These are phyloP conservation scores for Eulimnadia texana DNA, from an alignment of 1,140 invertebrate genomes.

Conservation along the genomic window DNA sequence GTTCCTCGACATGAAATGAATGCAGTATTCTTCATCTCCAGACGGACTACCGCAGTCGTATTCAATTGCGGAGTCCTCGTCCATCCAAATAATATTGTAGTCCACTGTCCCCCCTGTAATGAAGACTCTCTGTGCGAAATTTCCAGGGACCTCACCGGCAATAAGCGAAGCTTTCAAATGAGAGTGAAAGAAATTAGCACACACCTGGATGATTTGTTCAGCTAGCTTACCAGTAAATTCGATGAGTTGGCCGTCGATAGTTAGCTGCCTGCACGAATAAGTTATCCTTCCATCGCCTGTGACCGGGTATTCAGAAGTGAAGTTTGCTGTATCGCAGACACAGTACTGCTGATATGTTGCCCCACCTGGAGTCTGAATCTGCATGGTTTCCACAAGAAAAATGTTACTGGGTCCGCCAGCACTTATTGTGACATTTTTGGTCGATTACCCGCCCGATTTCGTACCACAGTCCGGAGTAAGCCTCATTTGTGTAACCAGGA, in stretches of 20 bases:
- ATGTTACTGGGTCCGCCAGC: not conserved
- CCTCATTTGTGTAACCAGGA: conserved; percentile 9
- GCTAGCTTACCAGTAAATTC: conserved; percentile 23
- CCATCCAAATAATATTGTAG: conserved; percentile 28
- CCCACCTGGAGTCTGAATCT: conserved; percentile 28
- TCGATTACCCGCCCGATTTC: conserved; percentile 12
- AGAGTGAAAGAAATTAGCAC: not conserved
- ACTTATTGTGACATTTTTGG: not conserved
- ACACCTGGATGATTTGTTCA: not conserved
- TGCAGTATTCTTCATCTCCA: conserved; percentile 26
- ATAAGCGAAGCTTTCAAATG: conserved; percentile 20
- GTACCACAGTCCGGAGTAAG: conserved; percentile 8
- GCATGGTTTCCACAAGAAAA: no score
- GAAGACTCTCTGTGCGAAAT: conserved; percentile 28
- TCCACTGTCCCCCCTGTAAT: conserved; percentile 24
- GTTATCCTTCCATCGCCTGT: conserved; percentile 23
- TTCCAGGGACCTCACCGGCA: conserved; percentile 22
- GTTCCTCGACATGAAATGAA: conserved; percentile 27
- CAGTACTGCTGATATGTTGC: conserved; percentile 26
- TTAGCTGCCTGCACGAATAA: conserved; percentile 24
- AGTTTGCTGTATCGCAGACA: conserved; percentile 26
- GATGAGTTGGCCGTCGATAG: conserved; percentile 22
- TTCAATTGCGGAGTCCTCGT: conserved; percentile 27
- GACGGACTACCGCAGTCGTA: conserved; percentile 26
- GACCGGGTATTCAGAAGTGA: conserved; percentile 20